Evolutionary conservation across 2,113 vertebrate species (phyloP).

Genomic region (Thryonomys swinderianus): DNA sequence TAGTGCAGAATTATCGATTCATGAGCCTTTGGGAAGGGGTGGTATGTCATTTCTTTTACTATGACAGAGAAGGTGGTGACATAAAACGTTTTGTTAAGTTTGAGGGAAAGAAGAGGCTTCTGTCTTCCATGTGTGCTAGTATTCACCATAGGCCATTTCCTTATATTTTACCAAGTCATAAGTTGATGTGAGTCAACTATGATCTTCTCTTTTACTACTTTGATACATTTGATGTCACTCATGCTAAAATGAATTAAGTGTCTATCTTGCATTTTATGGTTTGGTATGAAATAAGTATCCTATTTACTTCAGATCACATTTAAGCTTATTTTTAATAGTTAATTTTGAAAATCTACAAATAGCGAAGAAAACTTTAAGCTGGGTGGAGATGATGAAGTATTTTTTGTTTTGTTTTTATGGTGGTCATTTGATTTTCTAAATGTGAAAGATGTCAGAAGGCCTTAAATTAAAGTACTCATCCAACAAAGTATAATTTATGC

Average conservation of each 20-base stretch:
- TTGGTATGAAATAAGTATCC: background rate
- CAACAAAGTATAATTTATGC: background rate
- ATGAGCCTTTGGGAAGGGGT: background rate
- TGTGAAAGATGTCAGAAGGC: constrained; percentile 18
- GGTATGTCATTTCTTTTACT: constrained; percentile 10
- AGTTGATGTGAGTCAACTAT: background rate
- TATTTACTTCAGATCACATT: constrained; percentile 44
- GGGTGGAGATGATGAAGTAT: background rate
- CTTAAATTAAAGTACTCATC: background rate
- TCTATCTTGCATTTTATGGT: background rate
- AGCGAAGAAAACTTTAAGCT: constrained; percentile 36
- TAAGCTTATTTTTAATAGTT: background rate
- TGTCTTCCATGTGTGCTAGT: background rate
- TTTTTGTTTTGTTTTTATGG: background rate
- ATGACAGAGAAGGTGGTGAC: background rate
- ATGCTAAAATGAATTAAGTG: background rate
- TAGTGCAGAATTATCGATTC: constrained; percentile 42
- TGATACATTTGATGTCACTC: background rate
- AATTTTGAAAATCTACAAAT: constrained; percentile 64
- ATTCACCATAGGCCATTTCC: background rate
- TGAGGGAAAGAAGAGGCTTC: constrained; percentile 9
- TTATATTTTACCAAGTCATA: background rate
- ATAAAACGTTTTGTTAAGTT: constrained; percentile 5
- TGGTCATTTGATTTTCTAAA: constrained; percentile 38
- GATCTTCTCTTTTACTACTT: constrained; percentile 21